Evolutionary conservation across 2,113 vertebrate species (phyloP).

Genomic region (Trochalopteron elliotii): DNA sequence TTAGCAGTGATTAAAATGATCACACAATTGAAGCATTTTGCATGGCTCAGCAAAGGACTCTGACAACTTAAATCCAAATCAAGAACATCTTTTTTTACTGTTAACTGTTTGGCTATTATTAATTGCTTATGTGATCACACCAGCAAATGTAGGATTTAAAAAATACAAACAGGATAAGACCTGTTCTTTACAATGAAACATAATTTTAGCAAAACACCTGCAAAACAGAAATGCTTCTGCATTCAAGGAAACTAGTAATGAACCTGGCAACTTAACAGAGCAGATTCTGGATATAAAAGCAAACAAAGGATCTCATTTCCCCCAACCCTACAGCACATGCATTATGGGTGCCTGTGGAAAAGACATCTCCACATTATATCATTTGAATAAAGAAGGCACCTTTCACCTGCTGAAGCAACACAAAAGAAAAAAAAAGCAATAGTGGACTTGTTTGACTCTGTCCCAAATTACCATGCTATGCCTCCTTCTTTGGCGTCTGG

Average conservation of each 20-base stretch:
- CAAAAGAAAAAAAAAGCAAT: neutral
- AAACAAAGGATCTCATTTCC: neutral
- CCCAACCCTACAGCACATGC: neutral
- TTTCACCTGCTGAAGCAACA: neutral
- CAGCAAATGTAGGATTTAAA: neutral
- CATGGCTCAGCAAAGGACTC: conserved; percentile 25
- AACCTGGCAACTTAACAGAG: neutral
- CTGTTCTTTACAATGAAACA: neutral
- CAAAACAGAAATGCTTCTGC: neutral
- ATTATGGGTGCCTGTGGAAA: neutral
- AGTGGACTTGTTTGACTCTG: neutral
- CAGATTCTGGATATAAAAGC: neutral
- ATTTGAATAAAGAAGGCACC: neutral
- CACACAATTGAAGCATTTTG: neutral
- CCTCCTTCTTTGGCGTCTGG: neutral
- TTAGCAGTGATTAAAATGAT: neutral
- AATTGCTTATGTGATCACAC: neutral
- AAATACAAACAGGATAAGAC: neutral
- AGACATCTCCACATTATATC: neutral
- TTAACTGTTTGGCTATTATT: neutral
- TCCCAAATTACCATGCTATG: neutral
- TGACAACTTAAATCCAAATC: neutral
- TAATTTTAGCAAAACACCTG: conserved; percentile 11
- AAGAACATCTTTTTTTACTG: conserved; percentile 18
- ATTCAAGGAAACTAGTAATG: neutral